These are phyloP conservation scores for Trichopria drosophilae DNA, from an alignment of 2,888 invertebrate species.

Conservation along the genomic window DNA sequence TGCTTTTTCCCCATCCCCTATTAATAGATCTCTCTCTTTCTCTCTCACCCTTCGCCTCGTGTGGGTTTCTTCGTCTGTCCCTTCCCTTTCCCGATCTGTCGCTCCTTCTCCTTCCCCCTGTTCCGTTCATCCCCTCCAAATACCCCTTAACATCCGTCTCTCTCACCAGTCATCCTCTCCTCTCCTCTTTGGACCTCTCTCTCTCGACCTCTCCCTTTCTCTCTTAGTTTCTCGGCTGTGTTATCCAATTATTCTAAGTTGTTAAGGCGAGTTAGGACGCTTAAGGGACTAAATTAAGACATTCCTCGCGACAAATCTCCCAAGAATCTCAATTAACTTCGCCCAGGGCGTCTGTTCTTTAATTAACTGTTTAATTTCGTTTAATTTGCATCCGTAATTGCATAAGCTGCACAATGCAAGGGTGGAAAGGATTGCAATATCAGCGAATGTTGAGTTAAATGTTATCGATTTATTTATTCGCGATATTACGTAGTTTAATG, in stretches of 20 bases:
- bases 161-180: slow-evolving; percentile 9
- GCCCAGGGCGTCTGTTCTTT: slow-evolving; percentile 42
- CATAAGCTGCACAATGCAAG: slow-evolving; percentile 39
- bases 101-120: background rate
- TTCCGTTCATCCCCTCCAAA: too few species aligned
- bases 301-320: slow-evolving; percentile 59
- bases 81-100: slow-evolving; percentile 5
- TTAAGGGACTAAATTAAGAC: slow-evolving; percentile 60
- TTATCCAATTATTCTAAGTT: slow-evolving; percentile 60
- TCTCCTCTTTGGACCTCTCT: slow-evolving; percentile 2
- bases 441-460: too few species aligned
- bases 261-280: slow-evolving; percentile 59
- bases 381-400: slow-evolving; percentile 55
- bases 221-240: slow-evolving; percentile 40
- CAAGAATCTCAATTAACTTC: slow-evolving; percentile 60
- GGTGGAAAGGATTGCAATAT: too few species aligned
- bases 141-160: too few species aligned
- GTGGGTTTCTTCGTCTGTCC: slow-evolving; percentile 3
- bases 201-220: slow-evolving; percentile 9
- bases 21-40: too few species aligned
- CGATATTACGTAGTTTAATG: too few species aligned
- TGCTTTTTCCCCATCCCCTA: too few species aligned
- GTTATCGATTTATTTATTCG: too few species aligned
- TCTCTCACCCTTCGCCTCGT: too few species aligned
- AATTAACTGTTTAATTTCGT: slow-evolving; percentile 59